phyloP scores from a whole-genome alignment of 2,888 invertebrate species.

The Miltochrista miniata region DNA sequence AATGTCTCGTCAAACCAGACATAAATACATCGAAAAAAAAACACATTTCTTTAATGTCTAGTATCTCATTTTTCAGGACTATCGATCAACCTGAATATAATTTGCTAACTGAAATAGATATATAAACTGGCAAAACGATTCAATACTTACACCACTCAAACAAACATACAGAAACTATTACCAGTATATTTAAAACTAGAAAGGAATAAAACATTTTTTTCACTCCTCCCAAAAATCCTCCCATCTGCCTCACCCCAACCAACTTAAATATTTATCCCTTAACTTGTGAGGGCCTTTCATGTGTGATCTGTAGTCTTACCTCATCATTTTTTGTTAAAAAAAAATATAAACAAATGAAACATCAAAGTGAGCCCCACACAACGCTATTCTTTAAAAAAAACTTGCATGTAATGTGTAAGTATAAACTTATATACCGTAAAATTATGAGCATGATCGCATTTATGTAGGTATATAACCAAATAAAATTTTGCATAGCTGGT shows the following conservation, averaged over 20 bases:
- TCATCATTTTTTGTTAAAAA: constrained; percentile 40
- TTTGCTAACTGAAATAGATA: too few species aligned
- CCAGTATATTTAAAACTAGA: neutral
- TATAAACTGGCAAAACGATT: too few species aligned
- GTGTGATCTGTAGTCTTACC: constrained; percentile 39
- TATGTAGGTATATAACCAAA: too few species aligned
- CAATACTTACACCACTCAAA: too few species aligned
- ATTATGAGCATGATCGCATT: neutral
- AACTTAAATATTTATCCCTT: constrained; percentile 37
- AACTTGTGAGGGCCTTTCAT: constrained; percentile 36
- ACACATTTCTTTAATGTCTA: neutral
- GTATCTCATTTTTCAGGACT: too few species aligned
- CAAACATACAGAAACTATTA: too few species aligned
- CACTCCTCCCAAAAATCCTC: neutral
- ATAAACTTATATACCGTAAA: neutral
- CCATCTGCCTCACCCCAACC: constrained; percentile 29
- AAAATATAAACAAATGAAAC: constrained; percentile 50
- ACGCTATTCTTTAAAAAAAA: constrained; percentile 22
- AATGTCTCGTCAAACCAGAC: too few species aligned
- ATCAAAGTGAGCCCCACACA: constrained; percentile 65
- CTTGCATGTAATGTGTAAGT: constrained; percentile 18
- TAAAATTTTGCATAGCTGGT: too few species aligned
- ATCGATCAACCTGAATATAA: too few species aligned
- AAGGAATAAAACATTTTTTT: neutral
- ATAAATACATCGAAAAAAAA: too few species aligned